phyloP scores from a whole-genome alignment of 2,113 vertebrate genomes.

The Trichechus manatus region DNA sequence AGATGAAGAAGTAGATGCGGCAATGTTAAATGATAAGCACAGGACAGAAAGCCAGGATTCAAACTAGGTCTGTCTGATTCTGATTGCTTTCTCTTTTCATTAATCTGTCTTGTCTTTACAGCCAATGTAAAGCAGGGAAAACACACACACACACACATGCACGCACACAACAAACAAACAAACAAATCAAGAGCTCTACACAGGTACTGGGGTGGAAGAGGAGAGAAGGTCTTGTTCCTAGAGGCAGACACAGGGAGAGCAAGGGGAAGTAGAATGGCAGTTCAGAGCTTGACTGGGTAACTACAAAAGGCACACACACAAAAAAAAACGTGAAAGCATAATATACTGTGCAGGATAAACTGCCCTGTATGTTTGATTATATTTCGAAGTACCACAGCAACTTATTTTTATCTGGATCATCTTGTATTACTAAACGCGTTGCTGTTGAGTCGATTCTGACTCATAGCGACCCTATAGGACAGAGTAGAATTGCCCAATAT shows the following conservation, averaged over 20 bases:
- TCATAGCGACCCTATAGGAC: neutral
- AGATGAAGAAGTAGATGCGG: neutral
- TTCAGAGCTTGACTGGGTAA: neutral
- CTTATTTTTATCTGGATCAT: constrained; percentile 3
- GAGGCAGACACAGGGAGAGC: neutral
- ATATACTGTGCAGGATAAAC: neutral
- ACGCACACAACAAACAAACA: neutral
- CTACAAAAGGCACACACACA: neutral
- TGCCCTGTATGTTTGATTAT: neutral
- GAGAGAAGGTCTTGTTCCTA: neutral
- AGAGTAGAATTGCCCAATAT: neutral
- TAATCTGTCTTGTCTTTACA: neutral
- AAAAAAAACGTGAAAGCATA: neutral
- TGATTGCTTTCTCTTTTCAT: constrained; percentile 17
- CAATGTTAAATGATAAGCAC: neutral
- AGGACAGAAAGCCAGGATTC: neutral
- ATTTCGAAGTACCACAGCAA: neutral
- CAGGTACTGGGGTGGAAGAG: neutral
- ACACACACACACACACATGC: too few relatives aligned
- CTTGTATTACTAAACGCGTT: neutral
- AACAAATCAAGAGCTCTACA: neutral
- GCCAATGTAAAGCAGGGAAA: neutral
- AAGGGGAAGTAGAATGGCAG: neutral
- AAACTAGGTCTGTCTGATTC: neutral
- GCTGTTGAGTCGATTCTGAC: neutral